A percentile compares a stretch with the other conserved stretches of the same genome.
Conservation (phyloP, 2,888 invertebrate genomes). For the Leptinotarsa haldemani region DNA sequence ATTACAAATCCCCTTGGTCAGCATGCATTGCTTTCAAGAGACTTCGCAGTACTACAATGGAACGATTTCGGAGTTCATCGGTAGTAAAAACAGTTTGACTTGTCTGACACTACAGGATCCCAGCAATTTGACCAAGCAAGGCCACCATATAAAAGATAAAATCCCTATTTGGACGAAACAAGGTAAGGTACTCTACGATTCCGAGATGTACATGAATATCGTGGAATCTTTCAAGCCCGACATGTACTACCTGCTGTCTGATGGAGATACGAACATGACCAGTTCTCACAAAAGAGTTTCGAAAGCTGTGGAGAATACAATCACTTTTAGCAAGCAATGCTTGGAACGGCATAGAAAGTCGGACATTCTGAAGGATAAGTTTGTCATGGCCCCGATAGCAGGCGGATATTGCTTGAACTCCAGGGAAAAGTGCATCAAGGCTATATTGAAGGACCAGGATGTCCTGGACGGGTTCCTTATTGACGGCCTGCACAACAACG, state of each 20-base stretch:
- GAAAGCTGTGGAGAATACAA: slow-evolving; percentile 80
- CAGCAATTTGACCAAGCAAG: slow-evolving; percentile 73
- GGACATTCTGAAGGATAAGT: slow-evolving; percentile 66
- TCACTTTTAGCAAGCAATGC: slow-evolving; percentile 76
- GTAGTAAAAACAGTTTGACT: slow-evolving; percentile 68
- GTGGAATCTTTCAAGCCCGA: slow-evolving; percentile 84
- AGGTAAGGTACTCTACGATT: slow-evolving; percentile 77
- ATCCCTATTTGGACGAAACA: slow-evolving; percentile 83
- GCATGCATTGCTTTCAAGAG: slow-evolving; percentile 70
- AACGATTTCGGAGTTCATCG: slow-evolving; percentile 77
- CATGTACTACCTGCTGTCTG: slow-evolving; percentile 83
- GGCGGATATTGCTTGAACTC: slow-evolving; percentile 75
- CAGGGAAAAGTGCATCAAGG: slow-evolving; percentile 74
- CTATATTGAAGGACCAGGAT: slow-evolving; percentile 69
- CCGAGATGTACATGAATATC: slow-evolving; percentile 79
- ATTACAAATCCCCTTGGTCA: slow-evolving; percentile 79
- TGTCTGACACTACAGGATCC: slow-evolving; percentile 77
- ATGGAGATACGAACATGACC: slow-evolving; percentile 76
- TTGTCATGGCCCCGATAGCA: slow-evolving; percentile 76
- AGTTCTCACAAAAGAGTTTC: slow-evolving; percentile 77
- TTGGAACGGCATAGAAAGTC: slow-evolving; percentile 74
- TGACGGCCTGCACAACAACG: slow-evolving; percentile 84
- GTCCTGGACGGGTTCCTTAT: slow-evolving; percentile 79
- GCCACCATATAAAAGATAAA: slow-evolving; percentile 77
- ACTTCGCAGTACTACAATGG: slow-evolving; percentile 74